phyloP scores from a whole-genome alignment of 2,888 invertebrate genomes.

The Dastarcus helophoroides region DNA sequence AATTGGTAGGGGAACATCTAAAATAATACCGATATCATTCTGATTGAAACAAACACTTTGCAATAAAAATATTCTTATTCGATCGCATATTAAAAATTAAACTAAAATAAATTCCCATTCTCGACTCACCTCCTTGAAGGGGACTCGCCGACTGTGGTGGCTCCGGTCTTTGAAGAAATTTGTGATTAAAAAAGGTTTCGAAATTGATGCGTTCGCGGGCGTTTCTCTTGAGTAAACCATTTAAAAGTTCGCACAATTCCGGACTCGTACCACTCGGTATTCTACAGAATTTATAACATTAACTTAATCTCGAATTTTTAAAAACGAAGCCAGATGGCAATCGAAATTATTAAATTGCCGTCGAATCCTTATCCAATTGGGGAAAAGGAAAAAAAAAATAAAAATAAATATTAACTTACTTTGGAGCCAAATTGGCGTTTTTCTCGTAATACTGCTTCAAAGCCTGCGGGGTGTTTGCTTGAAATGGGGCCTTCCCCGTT shows the following conservation, averaged over 20 bases:
- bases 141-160: slow-evolving; percentile 39
- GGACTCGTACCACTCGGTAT: slow-evolving; percentile 89
- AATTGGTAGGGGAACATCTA: slow-evolving; percentile 29
- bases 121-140: slow-evolving; percentile 20
- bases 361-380: too few relatives aligned
- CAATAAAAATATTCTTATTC: too few relatives aligned
- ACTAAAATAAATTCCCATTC: too few relatives aligned
- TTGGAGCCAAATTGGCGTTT: slow-evolving; percentile 79
- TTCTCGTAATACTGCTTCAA: slow-evolving; percentile 95
- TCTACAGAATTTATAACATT: too few relatives aligned
- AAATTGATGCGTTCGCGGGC: slow-evolving; percentile 93
- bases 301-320: background rate
- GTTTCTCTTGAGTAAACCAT: slow-evolving; percentile 79
- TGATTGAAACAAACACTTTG: slow-evolving; percentile 4
- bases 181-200: slow-evolving; percentile 90
- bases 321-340: too few relatives aligned
- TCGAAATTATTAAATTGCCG: too few relatives aligned
- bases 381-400: too few relatives aligned
- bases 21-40: slow-evolving; percentile 10
- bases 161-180: slow-evolving; percentile 66
- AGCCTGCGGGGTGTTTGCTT: slow-evolving; percentile 95
- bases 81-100: too few relatives aligned
- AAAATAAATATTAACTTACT: too few relatives aligned
- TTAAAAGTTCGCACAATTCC: slow-evolving; percentile 76
- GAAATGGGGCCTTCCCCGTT: slow-evolving; percentile 97